phyloP scores from a whole-genome alignment of 2,113 vertebrate species.

The Gracilinanus agilis region DNA sequence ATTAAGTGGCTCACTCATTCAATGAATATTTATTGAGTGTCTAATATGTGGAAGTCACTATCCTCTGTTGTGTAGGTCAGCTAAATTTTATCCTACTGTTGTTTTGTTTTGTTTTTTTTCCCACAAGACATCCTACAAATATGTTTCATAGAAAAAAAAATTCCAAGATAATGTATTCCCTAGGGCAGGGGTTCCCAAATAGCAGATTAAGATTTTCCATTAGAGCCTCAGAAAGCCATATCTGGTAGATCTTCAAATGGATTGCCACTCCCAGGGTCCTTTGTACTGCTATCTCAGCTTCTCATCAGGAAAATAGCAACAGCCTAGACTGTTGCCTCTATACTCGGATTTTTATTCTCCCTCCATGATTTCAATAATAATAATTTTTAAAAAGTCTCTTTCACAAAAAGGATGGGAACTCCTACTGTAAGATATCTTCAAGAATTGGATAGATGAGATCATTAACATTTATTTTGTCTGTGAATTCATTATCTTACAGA shows the following conservation, averaged over 20 bases:
- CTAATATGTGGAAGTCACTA: not conserved
- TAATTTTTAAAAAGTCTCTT: slow-evolving; percentile 74
- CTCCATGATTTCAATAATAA: slow-evolving; percentile 68
- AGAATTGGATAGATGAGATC: slow-evolving; percentile 78
- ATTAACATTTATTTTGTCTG: slow-evolving; percentile 80
- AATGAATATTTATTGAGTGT: not conserved
- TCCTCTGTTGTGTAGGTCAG: not conserved
- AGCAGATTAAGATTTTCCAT: not conserved
- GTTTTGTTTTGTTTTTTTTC: too few species aligned
- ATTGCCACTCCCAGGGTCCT: slow-evolving; percentile 1
- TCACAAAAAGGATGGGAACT: slow-evolving; percentile 48
- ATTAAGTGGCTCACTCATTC: slow-evolving; percentile 3
- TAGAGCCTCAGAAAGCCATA: slow-evolving; percentile 18
- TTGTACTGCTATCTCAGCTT: slow-evolving; percentile 55
- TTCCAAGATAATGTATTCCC: not conserved
- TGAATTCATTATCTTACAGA: slow-evolving; percentile 69
- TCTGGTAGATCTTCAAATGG: slow-evolving; percentile 50
- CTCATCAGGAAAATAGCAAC: slow-evolving; percentile 45
- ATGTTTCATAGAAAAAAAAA: slow-evolving; percentile 7
- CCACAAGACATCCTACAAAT: not conserved
- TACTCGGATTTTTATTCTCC: not conserved
- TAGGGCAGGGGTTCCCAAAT: not conserved
- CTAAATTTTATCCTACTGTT: not conserved
- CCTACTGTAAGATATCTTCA: slow-evolving; percentile 7
- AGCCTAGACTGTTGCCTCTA: not conserved